These are phyloP conservation scores for Lophotriccus pileatus DNA, from an alignment of 2,797 vertebrate genomes.

Conservation along the genomic window DNA sequence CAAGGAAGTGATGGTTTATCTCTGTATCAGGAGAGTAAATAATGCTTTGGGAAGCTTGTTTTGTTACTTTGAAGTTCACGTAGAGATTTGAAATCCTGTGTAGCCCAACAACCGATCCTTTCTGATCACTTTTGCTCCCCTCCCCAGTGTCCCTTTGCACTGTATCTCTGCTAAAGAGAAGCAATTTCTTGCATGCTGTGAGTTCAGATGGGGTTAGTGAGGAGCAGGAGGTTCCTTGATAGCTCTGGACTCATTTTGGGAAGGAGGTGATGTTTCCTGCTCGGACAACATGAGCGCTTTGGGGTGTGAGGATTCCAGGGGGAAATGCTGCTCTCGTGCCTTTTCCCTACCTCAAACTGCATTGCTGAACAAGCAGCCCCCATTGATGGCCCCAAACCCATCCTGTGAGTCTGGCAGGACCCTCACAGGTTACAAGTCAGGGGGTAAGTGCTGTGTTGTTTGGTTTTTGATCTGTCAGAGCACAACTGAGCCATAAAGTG, in stretches of 20 bases:
- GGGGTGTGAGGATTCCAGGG: neutral
- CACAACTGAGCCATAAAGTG: neutral
- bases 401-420: neutral
- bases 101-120: neutral
- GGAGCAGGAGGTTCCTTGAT: neutral
- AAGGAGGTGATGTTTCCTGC: neutral
- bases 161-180: neutral
- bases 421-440: neutral
- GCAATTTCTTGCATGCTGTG: neutral
- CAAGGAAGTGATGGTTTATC: conserved; percentile 34
- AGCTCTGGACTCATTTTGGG: neutral
- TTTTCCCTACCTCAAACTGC: neutral
- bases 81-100: neutral
- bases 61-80: neutral
- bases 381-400: neutral
- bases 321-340: rapidly evolving
- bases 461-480: neutral
- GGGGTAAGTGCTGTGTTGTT: neutral
- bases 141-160: neutral
- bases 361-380: neutral
- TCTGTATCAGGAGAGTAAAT: conserved; percentile 18
- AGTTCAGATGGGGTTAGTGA: neutral
- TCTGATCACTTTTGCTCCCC: neutral
- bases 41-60: neutral
- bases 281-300: rapidly evolving